Conservation (phyloP, 2,113 vertebrate species). For the Platycercus adscitus region DNA sequence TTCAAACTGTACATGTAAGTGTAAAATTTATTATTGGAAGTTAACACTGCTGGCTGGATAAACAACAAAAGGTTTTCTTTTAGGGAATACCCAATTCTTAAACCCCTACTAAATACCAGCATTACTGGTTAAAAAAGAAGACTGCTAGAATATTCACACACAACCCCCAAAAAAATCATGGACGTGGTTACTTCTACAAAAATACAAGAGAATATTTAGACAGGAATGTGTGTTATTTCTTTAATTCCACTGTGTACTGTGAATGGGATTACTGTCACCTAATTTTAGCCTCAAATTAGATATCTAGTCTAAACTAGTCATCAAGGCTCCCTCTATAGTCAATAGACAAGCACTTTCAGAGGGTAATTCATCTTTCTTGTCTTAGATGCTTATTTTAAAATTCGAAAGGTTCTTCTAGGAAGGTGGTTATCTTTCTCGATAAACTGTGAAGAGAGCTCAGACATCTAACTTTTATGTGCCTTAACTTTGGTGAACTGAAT, state of each 20-base stretch:
- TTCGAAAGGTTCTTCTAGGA: not conserved
- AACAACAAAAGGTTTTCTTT: not conserved
- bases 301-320: constrained; percentile 21
- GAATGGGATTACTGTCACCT: constrained; percentile 12
- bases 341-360: not conserved
- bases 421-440: not conserved
- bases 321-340: constrained; percentile 25
- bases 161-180: rapidly evolving
- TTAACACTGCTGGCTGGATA: not conserved
- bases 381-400: constrained; percentile 26
- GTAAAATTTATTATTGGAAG: not conserved
- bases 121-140: not conserved
- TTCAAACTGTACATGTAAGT: not conserved
- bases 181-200: not conserved
- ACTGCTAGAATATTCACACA: not conserved
- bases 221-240: not conserved
- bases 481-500: not conserved
- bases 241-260: not conserved
- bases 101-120: not conserved
- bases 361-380: constrained; percentile 20
- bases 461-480: not conserved
- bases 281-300: constrained; percentile 38
- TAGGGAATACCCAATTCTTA: not conserved
- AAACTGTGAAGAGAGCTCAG: not conserved
- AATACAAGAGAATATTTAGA: not conserved